A percentile compares a stretch with the other conserved stretches of the same genome.
These are phyloP conservation scores for Ischnus inquisitorius DNA, from an alignment of 2,888 invertebrate species.

Conservation along the genomic window DNA sequence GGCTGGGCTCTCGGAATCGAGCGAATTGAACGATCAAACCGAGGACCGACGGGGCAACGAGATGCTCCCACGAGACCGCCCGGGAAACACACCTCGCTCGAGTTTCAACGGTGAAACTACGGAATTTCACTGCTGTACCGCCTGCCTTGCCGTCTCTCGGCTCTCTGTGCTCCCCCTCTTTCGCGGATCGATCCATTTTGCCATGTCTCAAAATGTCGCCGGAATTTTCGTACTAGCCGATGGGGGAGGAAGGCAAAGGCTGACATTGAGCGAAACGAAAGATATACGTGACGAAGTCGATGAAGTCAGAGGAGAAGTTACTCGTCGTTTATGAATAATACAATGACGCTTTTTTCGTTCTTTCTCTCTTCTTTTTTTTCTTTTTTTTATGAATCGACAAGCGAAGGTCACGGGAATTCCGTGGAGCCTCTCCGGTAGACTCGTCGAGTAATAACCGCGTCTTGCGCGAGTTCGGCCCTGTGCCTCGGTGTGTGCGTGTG, in stretches of 20 bases:
- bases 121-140: conserved; percentile 22
- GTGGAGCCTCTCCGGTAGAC: conserved; percentile 36
- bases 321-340: conserved; percentile 18
- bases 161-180: conserved; percentile 31
- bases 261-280: neutral
- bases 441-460: conserved; percentile 36
- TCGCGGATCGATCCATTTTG: conserved; percentile 67
- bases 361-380: neutral
- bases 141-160: neutral
- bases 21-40: neutral
- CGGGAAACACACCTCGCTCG: conserved; percentile 57
- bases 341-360: neutral
- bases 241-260: neutral
- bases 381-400: conserved; percentile 33
- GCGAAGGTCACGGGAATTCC: conserved; percentile 60
- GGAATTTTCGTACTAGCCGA: conserved; percentile 39
- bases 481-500: neutral
- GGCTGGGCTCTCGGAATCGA: neutral
- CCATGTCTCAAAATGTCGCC: conserved; percentile 64
- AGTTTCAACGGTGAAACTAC: conserved; percentile 55
- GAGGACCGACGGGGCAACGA: neutral
- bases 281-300: neutral
- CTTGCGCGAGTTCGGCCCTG: conserved; percentile 5
- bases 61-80: conserved; percentile 51
- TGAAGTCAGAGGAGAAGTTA: conserved; percentile 1